Evolutionary conservation across 1,140 invertebrate species (phyloP).

Genomic region (Drosophila ironensis): DNA sequence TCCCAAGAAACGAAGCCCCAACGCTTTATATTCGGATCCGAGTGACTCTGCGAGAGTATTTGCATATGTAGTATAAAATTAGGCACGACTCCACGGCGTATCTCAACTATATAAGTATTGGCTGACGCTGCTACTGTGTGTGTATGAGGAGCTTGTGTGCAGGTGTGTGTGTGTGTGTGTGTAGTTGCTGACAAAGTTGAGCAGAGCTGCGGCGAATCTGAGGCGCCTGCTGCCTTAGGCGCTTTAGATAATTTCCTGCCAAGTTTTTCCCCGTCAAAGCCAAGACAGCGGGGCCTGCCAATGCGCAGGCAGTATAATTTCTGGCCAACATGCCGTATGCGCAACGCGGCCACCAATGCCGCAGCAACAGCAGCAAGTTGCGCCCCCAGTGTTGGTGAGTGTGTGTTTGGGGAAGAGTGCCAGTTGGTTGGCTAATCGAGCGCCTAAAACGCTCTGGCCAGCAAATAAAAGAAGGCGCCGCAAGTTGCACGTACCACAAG

Average conservation of each 20-base stretch:
- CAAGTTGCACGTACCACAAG: slow-evolving; percentile 69
- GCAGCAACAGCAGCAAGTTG: slow-evolving; percentile 59
- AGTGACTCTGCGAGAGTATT: slow-evolving; percentile 44
- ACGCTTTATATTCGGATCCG: slow-evolving; percentile 75
- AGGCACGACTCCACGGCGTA: slow-evolving; percentile 32
- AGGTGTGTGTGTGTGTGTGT: slow-evolving; percentile 16
- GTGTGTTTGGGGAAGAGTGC: slow-evolving; percentile 6
- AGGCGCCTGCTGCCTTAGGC: slow-evolving; percentile 41
- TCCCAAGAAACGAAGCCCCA: slow-evolving; percentile 75
- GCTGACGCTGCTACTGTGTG: background rate
- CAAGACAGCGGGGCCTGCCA: slow-evolving; percentile 54
- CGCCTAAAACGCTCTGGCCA: slow-evolving; percentile 21
- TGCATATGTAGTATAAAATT: slow-evolving; percentile 72
- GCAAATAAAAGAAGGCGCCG: slow-evolving; percentile 45
- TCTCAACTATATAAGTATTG: slow-evolving; percentile 59
- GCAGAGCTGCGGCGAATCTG: slow-evolving; percentile 68
- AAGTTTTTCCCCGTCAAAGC: slow-evolving; percentile 67
- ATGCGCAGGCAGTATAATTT: slow-evolving; percentile 60
- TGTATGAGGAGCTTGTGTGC: background rate
- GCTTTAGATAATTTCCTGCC: slow-evolving; percentile 74
- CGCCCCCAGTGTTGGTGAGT: slow-evolving; percentile 9
- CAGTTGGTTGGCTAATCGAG: slow-evolving; percentile 71
- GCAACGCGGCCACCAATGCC: slow-evolving; percentile 62
- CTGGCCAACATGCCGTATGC: slow-evolving; percentile 66
- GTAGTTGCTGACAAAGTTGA: slow-evolving; percentile 69